Evolutionary conservation across 1,140 invertebrate species (phyloP).

Genomic region (Lepidurus couesii): DNA sequence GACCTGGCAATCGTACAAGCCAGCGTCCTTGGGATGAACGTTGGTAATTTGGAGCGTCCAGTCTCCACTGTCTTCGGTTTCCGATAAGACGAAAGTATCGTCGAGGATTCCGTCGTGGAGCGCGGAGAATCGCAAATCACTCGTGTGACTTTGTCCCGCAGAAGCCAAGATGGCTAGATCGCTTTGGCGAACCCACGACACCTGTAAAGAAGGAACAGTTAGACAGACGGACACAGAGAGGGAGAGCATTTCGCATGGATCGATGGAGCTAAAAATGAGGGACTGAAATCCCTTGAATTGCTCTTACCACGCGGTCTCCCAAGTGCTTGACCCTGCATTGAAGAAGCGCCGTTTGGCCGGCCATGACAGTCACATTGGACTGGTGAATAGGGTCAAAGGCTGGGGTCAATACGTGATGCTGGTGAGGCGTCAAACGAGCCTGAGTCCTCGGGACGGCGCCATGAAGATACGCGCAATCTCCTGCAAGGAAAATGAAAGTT

Average conservation of each 20-base stretch:
- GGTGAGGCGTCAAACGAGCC: neutral
- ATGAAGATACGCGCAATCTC: slow-evolving; percentile 21
- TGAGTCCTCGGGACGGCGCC: slow-evolving; percentile 10
- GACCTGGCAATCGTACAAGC: slow-evolving; percentile 73
- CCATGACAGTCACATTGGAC: slow-evolving; percentile 34
- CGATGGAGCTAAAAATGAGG: neutral
- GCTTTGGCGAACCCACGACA: slow-evolving; percentile 66
- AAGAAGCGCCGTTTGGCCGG: slow-evolving; percentile 36
- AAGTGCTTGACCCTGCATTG: slow-evolving; percentile 36
- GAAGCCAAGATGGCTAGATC: slow-evolving; percentile 71
- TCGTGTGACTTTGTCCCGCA: slow-evolving; percentile 60
- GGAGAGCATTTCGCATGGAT: neutral
- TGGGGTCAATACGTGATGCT: slow-evolving; percentile 23
- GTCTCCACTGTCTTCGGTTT: slow-evolving; percentile 48
- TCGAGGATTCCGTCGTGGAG: neutral
- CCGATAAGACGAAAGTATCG: slow-evolving; percentile 16
- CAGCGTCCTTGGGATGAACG: slow-evolving; percentile 58
- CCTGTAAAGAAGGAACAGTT: slow-evolving; percentile 49
- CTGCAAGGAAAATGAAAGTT: neutral
- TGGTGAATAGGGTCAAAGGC: slow-evolving; percentile 32
- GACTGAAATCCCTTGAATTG: neutral
- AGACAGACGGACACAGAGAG: neutral
- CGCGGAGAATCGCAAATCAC: slow-evolving; percentile 58
- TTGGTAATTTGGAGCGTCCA: slow-evolving; percentile 64
- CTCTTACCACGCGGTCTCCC: slow-evolving; percentile 36